These are phyloP conservation scores for Lytechinus pictus DNA, from an alignment of 35 echinoderm and acorn worm species.

Conservation along the genomic window DNA sequence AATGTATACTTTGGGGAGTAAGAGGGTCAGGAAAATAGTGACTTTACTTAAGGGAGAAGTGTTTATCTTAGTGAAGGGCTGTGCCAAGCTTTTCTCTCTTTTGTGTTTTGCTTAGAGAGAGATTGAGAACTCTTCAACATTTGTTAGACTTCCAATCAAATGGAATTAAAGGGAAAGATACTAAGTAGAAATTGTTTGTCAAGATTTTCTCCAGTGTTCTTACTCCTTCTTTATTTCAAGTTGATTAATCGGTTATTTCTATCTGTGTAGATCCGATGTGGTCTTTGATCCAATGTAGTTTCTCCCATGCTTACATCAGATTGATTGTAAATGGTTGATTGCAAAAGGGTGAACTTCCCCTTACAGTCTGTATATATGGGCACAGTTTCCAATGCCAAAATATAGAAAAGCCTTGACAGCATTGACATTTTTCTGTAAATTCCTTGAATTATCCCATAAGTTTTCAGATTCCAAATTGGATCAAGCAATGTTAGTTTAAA, in stretches of 20 bases:
- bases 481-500: no score
- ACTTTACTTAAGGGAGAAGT: slow-evolving; percentile 22
- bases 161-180: slow-evolving; percentile 40
- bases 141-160: slow-evolving; percentile 26
- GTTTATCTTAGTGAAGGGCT: slow-evolving; percentile 40
- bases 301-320: no score
- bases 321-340: no score
- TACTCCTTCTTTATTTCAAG: neutral
- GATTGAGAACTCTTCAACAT: neutral
- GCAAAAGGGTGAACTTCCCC: no score
- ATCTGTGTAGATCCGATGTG: no score
- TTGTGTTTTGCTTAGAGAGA: neutral
- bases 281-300: no score
- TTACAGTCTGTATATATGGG: no score
- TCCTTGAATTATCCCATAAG: no score
- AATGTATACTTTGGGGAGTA: slow-evolving; percentile 9
- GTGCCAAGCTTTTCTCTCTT: slow-evolving; percentile 7
- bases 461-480: no score
- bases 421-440: no score
- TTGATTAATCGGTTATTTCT: neutral
- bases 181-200: neutral
- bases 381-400: no score
- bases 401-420: no score
- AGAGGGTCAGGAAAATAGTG: slow-evolving; percentile 36
- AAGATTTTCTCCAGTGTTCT: neutral